phyloP scores from a whole-genome alignment of 2,797 vertebrate genomes.

The Crenichthys baileyi region DNA sequence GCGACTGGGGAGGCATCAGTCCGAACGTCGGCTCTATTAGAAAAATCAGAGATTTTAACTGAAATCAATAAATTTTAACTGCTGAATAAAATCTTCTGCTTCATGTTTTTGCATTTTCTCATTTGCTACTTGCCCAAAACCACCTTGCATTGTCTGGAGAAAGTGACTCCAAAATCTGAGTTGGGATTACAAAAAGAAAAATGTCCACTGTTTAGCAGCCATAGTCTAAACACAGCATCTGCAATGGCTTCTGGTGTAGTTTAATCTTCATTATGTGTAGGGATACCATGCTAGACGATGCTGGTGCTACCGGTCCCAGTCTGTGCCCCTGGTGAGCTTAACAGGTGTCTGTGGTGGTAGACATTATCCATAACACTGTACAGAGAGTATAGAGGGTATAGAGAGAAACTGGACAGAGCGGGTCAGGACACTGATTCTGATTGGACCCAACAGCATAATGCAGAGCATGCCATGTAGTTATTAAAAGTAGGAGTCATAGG shows the following conservation, averaged over 20 bases:
- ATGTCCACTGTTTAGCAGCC: neutral
- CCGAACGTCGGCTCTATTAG: slow-evolving; percentile 76
- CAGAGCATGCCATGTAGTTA: neutral
- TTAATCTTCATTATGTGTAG: slow-evolving; percentile 33
- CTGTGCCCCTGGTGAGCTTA: slow-evolving; percentile 40
- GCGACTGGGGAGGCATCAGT: slow-evolving; percentile 77
- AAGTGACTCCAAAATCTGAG: too few species aligned
- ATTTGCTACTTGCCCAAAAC: neutral
- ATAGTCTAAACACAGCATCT: neutral
- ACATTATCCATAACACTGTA: slow-evolving; percentile 42
- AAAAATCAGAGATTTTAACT: slow-evolving; percentile 73
- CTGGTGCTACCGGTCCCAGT: slow-evolving; percentile 15
- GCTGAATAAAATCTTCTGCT: slow-evolving; percentile 21
- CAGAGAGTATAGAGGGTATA: neutral
- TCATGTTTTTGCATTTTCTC: slow-evolving; percentile 1
- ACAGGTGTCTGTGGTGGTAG: slow-evolving; percentile 20
- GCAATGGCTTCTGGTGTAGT: slow-evolving; percentile 16
- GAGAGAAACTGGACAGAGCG: slow-evolving; percentile 4
- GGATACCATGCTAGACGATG: slow-evolving; percentile 42
- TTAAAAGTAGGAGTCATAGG: neutral
- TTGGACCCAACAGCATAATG: neutral
- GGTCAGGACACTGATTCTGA: slow-evolving; percentile 12
- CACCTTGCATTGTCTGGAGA: neutral
- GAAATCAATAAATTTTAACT: slow-evolving; percentile 62
- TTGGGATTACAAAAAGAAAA: neutral